These are phyloP conservation scores for Cantharis nigra DNA, from an alignment of 2,888 invertebrate genomes.

Conservation along the genomic window DNA sequence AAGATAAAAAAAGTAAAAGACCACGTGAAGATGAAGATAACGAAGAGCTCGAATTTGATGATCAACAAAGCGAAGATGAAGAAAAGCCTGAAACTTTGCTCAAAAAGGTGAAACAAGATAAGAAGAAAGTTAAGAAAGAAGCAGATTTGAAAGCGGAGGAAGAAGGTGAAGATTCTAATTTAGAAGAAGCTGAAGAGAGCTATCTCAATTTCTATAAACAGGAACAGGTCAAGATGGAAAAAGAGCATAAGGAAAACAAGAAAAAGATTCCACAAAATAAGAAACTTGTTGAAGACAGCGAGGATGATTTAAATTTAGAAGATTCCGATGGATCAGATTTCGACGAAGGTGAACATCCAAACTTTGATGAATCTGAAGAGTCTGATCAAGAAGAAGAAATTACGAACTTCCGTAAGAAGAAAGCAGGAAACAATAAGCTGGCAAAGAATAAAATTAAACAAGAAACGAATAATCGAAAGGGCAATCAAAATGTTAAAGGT, in stretches of 20 bases:
- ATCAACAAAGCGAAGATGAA: not conserved
- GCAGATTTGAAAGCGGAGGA: not conserved
- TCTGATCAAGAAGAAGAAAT: not conserved
- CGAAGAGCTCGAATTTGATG: not conserved
- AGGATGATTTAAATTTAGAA: not conserved
- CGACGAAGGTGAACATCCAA: not conserved
- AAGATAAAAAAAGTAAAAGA: conserved; percentile 27
- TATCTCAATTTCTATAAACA: conserved; percentile 1
- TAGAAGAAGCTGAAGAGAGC: not conserved
- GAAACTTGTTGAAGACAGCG: not conserved
- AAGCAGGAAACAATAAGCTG: not conserved
- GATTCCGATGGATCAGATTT: not conserved
- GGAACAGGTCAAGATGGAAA: not conserved
- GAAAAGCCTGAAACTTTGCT: conserved; percentile 9
- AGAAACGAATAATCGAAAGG: not conserved
- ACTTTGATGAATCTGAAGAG: not conserved
- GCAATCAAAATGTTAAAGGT: not conserved
- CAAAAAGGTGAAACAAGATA: conserved; percentile 35
- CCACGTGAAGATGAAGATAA: not conserved
- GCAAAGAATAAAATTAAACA: not conserved
- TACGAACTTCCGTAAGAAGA: not conserved
- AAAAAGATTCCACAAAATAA: not conserved
- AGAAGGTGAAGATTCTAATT: not conserved
- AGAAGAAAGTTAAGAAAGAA: conserved; percentile 11
- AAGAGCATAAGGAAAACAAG: not conserved